A percentile compares a stretch with the other conserved stretches of the same genome.
These are phyloP conservation scores for rabbit (Oryctolagus cuniculus) DNA, from an alignment of 2,113 vertebrate genomes.

Conservation along the genomic window mOryCun1.1 NC_091432.1:186228501-186229000, in stretches of 20 bases:
- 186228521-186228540: conserved; percentile 26
- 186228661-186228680: background rate
- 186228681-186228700: background rate
- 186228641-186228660: background rate
- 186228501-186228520: conserved; percentile 38
- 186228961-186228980: background rate
- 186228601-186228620: background rate
- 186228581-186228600: background rate
- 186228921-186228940: background rate
- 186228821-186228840: background rate
- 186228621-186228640: background rate
- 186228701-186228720: background rate
- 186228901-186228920: background rate
- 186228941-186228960: background rate
- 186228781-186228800: background rate
- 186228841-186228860: background rate
- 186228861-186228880: background rate
- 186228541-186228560: background rate
- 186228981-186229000: background rate
- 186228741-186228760: background rate
- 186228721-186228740: background rate
- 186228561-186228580: background rate
- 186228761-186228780: background rate
- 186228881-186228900: background rate
- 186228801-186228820: background rate